These are phyloP conservation scores for Tanypteryx hageni DNA, from an alignment of 2,888 invertebrate species.

Conservation along the genomic window DNA sequence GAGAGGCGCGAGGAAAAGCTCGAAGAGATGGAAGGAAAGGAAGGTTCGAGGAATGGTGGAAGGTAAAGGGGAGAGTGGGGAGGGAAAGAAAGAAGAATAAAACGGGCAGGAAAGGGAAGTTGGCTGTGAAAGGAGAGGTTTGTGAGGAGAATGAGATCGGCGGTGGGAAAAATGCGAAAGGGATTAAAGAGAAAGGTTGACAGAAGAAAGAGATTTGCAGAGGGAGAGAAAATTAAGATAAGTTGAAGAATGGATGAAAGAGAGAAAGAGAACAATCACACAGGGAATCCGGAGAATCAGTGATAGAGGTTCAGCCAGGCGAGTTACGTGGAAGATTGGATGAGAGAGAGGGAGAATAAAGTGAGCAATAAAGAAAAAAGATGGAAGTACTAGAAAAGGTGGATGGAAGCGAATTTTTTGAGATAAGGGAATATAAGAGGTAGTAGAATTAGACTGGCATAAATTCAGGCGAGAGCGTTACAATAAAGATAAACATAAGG, in stretches of 20 bases:
- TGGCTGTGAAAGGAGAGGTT: neutral
- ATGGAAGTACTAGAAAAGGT: neutral
- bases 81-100: neutral
- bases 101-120: neutral
- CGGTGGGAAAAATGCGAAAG: neutral
- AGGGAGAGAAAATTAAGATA: neutral
- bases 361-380: neutral
- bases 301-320: neutral
- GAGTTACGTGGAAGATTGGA: neutral
- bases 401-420: neutral
- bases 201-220: neutral
- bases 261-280: neutral
- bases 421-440: too few relatives aligned
- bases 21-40: neutral
- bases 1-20: neutral
- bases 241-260: neutral
- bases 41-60: neutral
- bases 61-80: neutral
- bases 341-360: neutral
- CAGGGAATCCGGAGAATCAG: neutral
- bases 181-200: neutral
- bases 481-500: too few relatives aligned
- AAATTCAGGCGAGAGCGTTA: too few relatives aligned
- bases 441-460: too few relatives aligned
- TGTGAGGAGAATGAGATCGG: neutral